Evolutionary conservation across 2,888 invertebrate species (phyloP), one percentile per base, ranked within the genome.

Genomic region (Caenorhabditis imperialis): DNA sequence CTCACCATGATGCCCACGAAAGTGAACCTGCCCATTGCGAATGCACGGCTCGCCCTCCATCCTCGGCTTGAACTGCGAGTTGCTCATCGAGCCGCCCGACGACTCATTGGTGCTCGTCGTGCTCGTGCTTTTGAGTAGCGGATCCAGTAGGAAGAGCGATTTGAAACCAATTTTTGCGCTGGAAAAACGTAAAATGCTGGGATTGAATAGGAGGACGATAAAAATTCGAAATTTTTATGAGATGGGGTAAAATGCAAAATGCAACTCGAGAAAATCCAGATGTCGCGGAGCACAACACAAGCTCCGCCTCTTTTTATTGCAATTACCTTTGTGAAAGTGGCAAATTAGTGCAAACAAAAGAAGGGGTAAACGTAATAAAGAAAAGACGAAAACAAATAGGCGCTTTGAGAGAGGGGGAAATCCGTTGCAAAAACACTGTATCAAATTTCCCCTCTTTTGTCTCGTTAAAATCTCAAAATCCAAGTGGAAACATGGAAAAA

Each of bases 11-110:
- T 45, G 58, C 69, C 47, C 51, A 30, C 63, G 38, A 30, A 53
- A 53, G 27, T 47, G 53, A 27, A 22, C 22, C 6, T 38, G 38
- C 8, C 69, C 60, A 50, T 74, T 70, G 27, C 76, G 62, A 22
- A 78, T 55, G 35, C 78, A 78, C 12, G 78, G 78, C 44, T 78
- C 78, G 8, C 55, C 74, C 54, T 78, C 78, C 22, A 44, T 40
- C 48, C 53, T 58, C 48, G 54, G 47, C 23, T 65, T 65, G 23
- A 10, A 7, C 10, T 30, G 30, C 8, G 54, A 45, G 22, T 12
- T 44, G 42, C 47, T 65, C 63, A 63, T 63, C 33, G 47, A 57
- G 22, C 44, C 30, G 44, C 44, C 35, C 55, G 55, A 44, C 55
- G 55, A 55, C 12, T 42, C 55, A 55, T 55, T 55, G n/a, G n/a